Evolutionary conservation across 2,797 vertebrate species (phyloP).

Genomic region (Amphiprion clarkii): DNA sequence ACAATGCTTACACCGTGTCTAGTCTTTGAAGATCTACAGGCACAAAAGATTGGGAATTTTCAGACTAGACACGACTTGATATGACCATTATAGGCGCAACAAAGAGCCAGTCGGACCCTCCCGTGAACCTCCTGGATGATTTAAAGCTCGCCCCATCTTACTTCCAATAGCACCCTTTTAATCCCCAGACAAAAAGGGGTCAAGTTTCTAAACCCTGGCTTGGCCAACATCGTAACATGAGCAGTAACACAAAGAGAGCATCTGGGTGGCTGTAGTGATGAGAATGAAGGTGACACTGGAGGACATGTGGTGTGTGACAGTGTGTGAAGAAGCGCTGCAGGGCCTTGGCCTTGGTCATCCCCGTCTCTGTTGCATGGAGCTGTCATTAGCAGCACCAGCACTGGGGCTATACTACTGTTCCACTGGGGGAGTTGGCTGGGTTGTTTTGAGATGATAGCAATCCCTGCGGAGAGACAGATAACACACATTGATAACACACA

Average conservation of each 20-base stretch:
- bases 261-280: constrained; percentile 53
- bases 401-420: constrained; percentile 93
- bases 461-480: constrained; percentile 89
- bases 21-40: constrained; percentile 71
- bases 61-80: constrained; percentile 65
- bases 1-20: constrained; percentile 47
- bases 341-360: constrained; percentile 67
- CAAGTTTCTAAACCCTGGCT: constrained; percentile 53
- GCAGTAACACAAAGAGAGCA: constrained; percentile 47
- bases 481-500: constrained; percentile 69
- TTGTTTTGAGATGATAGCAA: constrained; percentile 93
- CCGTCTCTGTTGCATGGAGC: constrained; percentile 81
- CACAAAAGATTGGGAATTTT: constrained; percentile 68
- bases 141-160: constrained; percentile 58
- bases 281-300: constrained; percentile 61
- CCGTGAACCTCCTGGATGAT: constrained; percentile 58
- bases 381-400: constrained; percentile 87
- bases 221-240: constrained; percentile 44
- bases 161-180: constrained; percentile 51
- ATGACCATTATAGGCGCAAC: constrained; percentile 50
- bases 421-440: constrained; percentile 95
- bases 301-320: constrained; percentile 62
- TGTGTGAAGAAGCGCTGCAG: constrained; percentile 70
- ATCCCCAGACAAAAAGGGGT: constrained; percentile 16
- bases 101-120: constrained; percentile 34